These are phyloP conservation scores for Acyrthosiphon pisum DNA, from an alignment of 1,140 invertebrate genomes.

Conservation along the genomic window DNA sequence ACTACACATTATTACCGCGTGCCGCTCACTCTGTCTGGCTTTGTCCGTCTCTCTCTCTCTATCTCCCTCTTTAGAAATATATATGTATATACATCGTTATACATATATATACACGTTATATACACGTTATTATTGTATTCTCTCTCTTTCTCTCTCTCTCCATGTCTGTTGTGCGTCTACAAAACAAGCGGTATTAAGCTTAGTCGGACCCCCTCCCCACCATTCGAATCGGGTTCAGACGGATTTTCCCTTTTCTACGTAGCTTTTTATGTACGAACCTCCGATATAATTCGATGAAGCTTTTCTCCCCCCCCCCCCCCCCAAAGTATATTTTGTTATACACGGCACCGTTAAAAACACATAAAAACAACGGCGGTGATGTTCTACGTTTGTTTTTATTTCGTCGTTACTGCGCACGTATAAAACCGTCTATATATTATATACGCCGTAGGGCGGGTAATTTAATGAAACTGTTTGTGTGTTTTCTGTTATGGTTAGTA, in stretches of 20 bases:
- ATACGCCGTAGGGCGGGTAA: background rate
- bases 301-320: background rate
- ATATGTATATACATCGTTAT: background rate
- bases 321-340: background rate
- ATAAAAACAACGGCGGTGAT: background rate
- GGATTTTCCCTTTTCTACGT: background rate
- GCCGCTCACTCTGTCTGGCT: background rate
- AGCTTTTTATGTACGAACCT: background rate
- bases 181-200: background rate
- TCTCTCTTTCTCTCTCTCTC: background rate
- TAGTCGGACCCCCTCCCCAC: background rate
- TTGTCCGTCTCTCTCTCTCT: background rate
- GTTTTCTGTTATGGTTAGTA: slow-evolving; percentile 1
- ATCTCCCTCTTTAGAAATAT: background rate
- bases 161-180: background rate
- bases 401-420: background rate
- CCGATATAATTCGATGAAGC: background rate
- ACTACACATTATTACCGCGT: background rate
- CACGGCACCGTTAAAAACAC: background rate
- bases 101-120: background rate
- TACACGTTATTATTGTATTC: background rate
- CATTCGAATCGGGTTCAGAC: background rate
- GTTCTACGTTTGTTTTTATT: slow-evolving; percentile 25
- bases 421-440: background rate
- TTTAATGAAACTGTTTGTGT: slow-evolving; percentile 20